A percentile compares a stretch with the other conserved stretches of the same genome.
Conservation (phyloP, 2,888 invertebrate species). For the Thera obeliscata region DNA sequence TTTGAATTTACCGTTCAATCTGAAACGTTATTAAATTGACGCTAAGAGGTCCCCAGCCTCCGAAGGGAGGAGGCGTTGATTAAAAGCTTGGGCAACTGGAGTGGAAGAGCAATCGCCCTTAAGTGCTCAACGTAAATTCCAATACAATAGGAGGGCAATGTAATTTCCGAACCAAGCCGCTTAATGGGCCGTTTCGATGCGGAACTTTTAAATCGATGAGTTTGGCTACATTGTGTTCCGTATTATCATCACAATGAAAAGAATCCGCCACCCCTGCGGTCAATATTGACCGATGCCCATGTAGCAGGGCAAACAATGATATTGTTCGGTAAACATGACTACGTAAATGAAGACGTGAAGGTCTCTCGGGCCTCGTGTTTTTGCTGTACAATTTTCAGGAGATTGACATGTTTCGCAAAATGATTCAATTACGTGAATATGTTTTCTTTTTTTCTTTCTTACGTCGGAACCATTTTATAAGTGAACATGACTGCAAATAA, state of each 20-base stretch:
- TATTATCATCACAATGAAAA: conserved; percentile 60
- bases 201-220: conserved; percentile 53
- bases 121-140: conserved; percentile 60
- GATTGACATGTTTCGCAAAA: conserved; percentile 18
- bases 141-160: conserved; percentile 62
- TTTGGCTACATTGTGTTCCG: conserved; percentile 41
- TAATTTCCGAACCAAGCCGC: conserved; percentile 61
- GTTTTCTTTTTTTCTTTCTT: too few species aligned
- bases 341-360: conserved; percentile 46
- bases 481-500: conserved; percentile 3
- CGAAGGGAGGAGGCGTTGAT: conserved; percentile 59
- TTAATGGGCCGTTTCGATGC: conserved; percentile 65
- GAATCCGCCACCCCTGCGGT: conserved; percentile 45
- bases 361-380: conserved; percentile 30
- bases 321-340: conserved; percentile 43
- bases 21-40: conserved; percentile 66
- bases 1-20: conserved; percentile 57
- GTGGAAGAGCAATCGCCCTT: conserved; percentile 50
- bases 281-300: conserved; percentile 60
- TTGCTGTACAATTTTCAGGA: conserved; percentile 34
- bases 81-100: conserved; percentile 57
- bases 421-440: conserved; percentile 12
- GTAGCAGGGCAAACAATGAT: conserved; percentile 47
- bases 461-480: neutral
- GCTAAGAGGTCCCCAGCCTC: conserved; percentile 57